These are phyloP conservation scores for Thera obeliscata DNA, from an alignment of 2,888 invertebrate species.

Conservation along the genomic window DNA sequence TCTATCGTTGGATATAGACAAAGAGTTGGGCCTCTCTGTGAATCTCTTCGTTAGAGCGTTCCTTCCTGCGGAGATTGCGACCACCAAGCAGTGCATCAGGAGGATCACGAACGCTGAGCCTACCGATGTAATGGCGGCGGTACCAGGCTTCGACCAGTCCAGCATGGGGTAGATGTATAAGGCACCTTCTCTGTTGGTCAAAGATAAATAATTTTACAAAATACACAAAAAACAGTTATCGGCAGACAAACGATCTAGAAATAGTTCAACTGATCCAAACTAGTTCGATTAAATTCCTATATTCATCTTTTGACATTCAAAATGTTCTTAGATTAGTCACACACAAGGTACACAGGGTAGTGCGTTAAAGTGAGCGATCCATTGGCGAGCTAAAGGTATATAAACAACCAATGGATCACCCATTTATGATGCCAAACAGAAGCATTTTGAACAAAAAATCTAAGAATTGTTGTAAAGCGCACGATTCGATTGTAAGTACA, in stretches of 20 bases:
- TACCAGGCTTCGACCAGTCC: conserved; percentile 89
- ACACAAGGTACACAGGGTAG: too few relatives aligned
- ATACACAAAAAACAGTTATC: background rate
- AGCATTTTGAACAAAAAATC: too few relatives aligned
- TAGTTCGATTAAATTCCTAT: too few relatives aligned
- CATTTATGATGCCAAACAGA: too few relatives aligned
- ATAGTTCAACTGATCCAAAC: too few relatives aligned
- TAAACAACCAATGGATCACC: too few relatives aligned
- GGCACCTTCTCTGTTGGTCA: conserved; percentile 81
- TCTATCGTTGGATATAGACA: conserved; percentile 50
- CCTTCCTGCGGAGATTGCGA: conserved; percentile 79
- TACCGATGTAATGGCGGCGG: conserved; percentile 83
- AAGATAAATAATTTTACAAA: background rate
- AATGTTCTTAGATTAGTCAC: too few relatives aligned
- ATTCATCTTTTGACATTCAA: too few relatives aligned
- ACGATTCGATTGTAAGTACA: background rate
- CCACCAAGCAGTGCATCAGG: conserved; percentile 85
- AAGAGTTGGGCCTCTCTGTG: conserved; percentile 45
- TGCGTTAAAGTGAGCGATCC: too few relatives aligned
- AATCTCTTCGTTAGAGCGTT: conserved; percentile 57
- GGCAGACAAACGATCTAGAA: too few relatives aligned
- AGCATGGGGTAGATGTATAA: conserved; percentile 90
- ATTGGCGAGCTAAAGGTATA: too few relatives aligned
- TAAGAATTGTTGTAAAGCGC: background rate
- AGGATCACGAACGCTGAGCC: conserved; percentile 85